phyloP scores from a whole-genome alignment of 2,113 vertebrate species.

The Bettongia penicillata region DNA sequence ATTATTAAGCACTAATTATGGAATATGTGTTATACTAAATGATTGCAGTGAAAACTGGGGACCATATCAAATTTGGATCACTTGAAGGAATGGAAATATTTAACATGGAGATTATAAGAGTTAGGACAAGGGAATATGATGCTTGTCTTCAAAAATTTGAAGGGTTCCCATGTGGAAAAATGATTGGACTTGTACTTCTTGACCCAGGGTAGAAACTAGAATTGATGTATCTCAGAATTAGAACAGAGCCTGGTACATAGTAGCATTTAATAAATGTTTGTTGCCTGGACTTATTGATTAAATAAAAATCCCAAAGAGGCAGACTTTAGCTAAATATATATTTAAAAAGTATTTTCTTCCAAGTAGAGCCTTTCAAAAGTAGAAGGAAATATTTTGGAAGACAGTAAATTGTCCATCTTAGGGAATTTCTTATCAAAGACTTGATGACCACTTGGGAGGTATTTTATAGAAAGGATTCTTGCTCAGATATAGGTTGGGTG shows the following conservation, averaged over 20 bases:
- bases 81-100: neutral
- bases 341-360: neutral
- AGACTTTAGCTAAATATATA: neutral
- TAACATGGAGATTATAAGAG: neutral
- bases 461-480: neutral
- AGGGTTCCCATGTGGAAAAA: neutral
- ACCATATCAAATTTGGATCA: neutral
- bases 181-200: neutral
- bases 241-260: neutral
- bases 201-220: neutral
- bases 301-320: neutral
- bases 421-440: neutral
- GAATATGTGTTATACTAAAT: neutral
- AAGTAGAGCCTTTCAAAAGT: neutral
- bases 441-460: neutral
- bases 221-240: neutral
- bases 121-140: neutral
- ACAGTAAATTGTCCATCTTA: neutral
- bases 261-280: neutral
- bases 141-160: neutral
- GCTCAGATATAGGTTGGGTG: neutral
- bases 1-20: neutral
- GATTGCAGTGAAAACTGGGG: neutral
- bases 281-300: neutral
- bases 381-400: neutral